Percentiles rank a stretch among this genome's conserved stretches.
Conservation (phyloP, 1,140 invertebrate species). For the Stenopsyche tienmushanensis region DNA sequence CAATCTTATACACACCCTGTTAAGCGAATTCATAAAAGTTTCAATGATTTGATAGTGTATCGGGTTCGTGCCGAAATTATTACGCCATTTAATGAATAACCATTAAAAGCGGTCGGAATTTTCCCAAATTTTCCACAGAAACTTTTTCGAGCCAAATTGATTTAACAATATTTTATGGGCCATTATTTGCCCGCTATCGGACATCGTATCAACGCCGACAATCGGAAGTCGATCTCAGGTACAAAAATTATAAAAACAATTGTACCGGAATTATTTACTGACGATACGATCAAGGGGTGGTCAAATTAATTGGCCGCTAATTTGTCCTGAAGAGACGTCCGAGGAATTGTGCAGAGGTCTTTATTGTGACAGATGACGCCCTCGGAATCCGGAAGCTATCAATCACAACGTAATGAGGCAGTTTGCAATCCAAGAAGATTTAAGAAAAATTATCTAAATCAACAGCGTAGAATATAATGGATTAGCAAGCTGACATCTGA, state of each 20-base stretch:
- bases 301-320: no score
- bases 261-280: slow-evolving; percentile 19
- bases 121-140: slow-evolving; percentile 19
- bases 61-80: slow-evolving; percentile 33
- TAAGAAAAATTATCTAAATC: no score
- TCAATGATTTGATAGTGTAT: slow-evolving; percentile 32
- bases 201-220: slow-evolving; percentile 9
- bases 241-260: slow-evolving; percentile 25
- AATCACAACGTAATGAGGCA: no score
- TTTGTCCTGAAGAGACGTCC: no score
- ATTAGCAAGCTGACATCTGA: no score
- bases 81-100: slow-evolving; percentile 30
- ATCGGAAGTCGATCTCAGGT: slow-evolving; percentile 15
- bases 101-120: slow-evolving; percentile 23
- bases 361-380: no score
- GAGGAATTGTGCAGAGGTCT: no score
- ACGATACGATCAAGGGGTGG: slow-evolving; percentile 8
- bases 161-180: slow-evolving; percentile 18
- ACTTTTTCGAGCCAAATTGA: slow-evolving; percentile 17
- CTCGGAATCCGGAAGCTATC: no score
- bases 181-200: slow-evolving; percentile 14
- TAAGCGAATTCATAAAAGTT: slow-evolving; percentile 29
- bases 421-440: no score
- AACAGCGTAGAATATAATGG: no score
- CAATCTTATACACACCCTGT: slow-evolving; percentile 5